Evolutionary conservation across 37 sponge, comb jelly and placozoan genomes (phyloP).

Genomic region (Sycon ciliatum): DNA sequence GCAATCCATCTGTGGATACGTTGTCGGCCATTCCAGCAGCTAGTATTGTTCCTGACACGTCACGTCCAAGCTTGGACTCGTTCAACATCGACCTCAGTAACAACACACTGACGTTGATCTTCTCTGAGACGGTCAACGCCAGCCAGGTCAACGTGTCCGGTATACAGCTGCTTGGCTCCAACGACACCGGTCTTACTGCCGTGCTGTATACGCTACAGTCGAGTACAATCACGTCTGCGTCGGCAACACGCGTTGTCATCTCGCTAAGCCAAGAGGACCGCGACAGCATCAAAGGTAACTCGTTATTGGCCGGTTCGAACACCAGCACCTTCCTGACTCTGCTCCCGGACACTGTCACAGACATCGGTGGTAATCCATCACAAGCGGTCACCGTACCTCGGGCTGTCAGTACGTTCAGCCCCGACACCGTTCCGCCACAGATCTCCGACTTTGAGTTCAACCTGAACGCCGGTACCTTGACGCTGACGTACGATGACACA

Average conservation of each 20-base stretch:
- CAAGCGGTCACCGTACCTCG: conserved; percentile 32
- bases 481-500: conserved; percentile 60
- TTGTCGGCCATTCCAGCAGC: conserved; percentile 24
- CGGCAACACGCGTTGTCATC: conserved; percentile 38
- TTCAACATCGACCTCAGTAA: conserved; percentile 53
- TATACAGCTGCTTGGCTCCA: conserved; percentile 34
- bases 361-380: conserved; percentile 44
- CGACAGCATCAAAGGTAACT: conserved; percentile 42
- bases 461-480: conserved; percentile 1
- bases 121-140: conserved; percentile 55
- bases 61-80: conserved; percentile 32
- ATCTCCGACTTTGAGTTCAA: neutral
- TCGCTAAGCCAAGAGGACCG: conserved; percentile 34
- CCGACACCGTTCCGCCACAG: conserved; percentile 40
- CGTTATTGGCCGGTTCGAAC: conserved; percentile 18
- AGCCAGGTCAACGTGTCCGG: conserved; percentile 19
- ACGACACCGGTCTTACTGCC: conserved; percentile 14
- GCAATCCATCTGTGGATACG: conserved; percentile 21
- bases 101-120: conserved; percentile 43
- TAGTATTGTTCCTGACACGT: conserved; percentile 37
- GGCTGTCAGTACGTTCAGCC: conserved; percentile 2
- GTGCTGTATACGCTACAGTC: conserved; percentile 25
- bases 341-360: conserved; percentile 22
- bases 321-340: conserved; percentile 43
- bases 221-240: neutral